Evolutionary conservation across 2,888 invertebrate species (phyloP).

Genomic region (Gari tellinella): DNA sequence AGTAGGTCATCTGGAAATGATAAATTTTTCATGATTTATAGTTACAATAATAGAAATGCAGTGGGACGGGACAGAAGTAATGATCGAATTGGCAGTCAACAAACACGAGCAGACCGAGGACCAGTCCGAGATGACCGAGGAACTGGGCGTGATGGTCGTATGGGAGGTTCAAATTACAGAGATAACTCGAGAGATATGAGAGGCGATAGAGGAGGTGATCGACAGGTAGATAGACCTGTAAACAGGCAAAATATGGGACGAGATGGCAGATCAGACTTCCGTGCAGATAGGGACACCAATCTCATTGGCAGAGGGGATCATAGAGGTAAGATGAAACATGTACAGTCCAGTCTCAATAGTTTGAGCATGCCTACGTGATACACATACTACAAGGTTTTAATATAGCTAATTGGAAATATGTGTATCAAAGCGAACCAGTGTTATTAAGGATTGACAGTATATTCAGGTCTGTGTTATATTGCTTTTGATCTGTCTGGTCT

Average conservation of each 20-base stretch:
- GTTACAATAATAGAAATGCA: slow-evolving; percentile 12
- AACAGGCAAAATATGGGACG: slow-evolving; percentile 44
- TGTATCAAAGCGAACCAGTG: too few relatives aligned
- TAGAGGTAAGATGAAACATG: slow-evolving; percentile 40
- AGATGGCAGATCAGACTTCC: slow-evolving; percentile 35
- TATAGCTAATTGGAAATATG: too few relatives aligned
- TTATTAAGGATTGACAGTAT: too few relatives aligned
- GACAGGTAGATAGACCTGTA: slow-evolving; percentile 35
- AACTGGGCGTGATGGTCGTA: slow-evolving; percentile 45
- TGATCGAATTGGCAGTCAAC: not conserved
- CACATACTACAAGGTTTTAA: too few relatives aligned
- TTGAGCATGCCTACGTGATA: too few relatives aligned
- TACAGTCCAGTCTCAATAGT: too few relatives aligned
- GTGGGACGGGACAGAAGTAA: not conserved
- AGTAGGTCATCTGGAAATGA: too few relatives aligned
- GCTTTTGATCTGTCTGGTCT: too few relatives aligned
- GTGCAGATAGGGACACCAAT: slow-evolving; percentile 36
- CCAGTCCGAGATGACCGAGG: slow-evolving; percentile 22
- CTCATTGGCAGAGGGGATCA: slow-evolving; percentile 39
- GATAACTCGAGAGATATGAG: slow-evolving; percentile 45
- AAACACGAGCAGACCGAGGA: slow-evolving; percentile 3
- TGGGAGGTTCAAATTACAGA: slow-evolving; percentile 33
- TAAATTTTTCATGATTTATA: too few relatives aligned
- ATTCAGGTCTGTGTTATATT: too few relatives aligned
- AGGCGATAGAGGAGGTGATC: slow-evolving; percentile 37